Base-by-base conservation (phyloP, 2,113 vertebrate species). In the Ammodytes dubius region DNA sequence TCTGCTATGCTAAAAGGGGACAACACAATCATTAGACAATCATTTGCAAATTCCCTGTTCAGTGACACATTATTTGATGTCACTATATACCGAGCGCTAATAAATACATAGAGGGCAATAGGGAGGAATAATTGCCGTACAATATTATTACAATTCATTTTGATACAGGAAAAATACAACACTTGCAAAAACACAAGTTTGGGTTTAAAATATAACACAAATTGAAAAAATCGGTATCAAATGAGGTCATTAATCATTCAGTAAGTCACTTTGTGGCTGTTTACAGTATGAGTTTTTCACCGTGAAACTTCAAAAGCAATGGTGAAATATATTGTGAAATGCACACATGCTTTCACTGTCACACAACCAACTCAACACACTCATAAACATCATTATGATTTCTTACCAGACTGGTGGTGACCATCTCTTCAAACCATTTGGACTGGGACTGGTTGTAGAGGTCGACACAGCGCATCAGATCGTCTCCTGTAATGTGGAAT, bases 351-450 rank as follows among this genome's bases (percentile, higher is more conserved):
- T 35, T 65, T 7, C 63, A 45, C 60, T 45, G 27, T 27, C 60
- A 66, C 47, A 52, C 65, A 47, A 6, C 45, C 47, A 40, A n/a
- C 3, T 40, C 43, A 37, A 54, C 50, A 70, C 6, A 12, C 13
- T 46, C 4, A 45, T 11, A 11, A 67, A 68, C 11, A 0, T 9
- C 27, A 1, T 27, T 27, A n/a, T 12, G 37, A 4, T 40, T 17
- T 85, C 96, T 76, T 94, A 99, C 98, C 96, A 99, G 88, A 6
- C 97, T 98, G 17, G 97, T 98, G 10, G 98, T 99, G 79, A 99
- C 98, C 96, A 99, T 99, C 92, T 99, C 98, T 89, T 99, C 98
- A 90, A 99, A 99, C 98, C 98, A 99, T 74, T 99, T 99, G 79
- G 97, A 99, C 90, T 99, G 98, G 40, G 96, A 95, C 94, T 99